These are phyloP conservation scores for Colletes collaris DNA, from an alignment of 2,888 invertebrate species.

Conservation along the genomic window DNA sequence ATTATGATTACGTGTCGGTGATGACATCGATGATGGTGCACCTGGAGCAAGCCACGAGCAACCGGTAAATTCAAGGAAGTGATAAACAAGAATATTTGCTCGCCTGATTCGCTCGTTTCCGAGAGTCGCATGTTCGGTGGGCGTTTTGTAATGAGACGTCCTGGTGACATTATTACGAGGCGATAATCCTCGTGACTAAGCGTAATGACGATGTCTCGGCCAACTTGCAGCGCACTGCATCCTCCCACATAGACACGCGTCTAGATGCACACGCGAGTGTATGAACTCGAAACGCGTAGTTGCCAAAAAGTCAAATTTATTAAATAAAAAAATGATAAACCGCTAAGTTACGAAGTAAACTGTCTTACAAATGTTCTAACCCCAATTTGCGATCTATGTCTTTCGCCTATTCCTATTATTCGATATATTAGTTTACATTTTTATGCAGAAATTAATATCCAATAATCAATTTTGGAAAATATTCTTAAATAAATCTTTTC, in stretches of 20 bases:
- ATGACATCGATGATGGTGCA: constrained; percentile 22
- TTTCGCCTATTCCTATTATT: too few species aligned
- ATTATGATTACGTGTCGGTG: constrained; percentile 15
- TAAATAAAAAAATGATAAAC: too few species aligned
- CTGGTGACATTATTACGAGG: constrained; percentile 50
- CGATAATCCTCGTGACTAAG: constrained; percentile 62
- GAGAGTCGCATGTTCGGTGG: constrained; percentile 33
- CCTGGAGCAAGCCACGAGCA: background rate
- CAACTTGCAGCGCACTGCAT: constrained; percentile 3
- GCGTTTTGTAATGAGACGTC: constrained; percentile 58
- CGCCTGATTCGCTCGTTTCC: constrained; percentile 10
- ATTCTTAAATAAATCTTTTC: too few species aligned
- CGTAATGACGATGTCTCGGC: constrained; percentile 34
- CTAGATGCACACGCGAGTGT: too few species aligned
- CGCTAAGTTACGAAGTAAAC: too few species aligned
- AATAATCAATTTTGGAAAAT: too few species aligned
- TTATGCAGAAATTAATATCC: too few species aligned
- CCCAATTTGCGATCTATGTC: too few species aligned
- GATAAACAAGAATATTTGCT: constrained; percentile 39
- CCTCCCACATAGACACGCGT: background rate
- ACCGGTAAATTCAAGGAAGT: constrained; percentile 29
- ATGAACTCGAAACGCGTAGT: too few species aligned
- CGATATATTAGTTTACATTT: too few species aligned
- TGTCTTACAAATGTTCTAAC: too few species aligned
- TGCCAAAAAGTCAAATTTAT: too few species aligned